phyloP scores from a whole-genome alignment of 2,113 vertebrate species.

The Indicator indicator region DNA sequence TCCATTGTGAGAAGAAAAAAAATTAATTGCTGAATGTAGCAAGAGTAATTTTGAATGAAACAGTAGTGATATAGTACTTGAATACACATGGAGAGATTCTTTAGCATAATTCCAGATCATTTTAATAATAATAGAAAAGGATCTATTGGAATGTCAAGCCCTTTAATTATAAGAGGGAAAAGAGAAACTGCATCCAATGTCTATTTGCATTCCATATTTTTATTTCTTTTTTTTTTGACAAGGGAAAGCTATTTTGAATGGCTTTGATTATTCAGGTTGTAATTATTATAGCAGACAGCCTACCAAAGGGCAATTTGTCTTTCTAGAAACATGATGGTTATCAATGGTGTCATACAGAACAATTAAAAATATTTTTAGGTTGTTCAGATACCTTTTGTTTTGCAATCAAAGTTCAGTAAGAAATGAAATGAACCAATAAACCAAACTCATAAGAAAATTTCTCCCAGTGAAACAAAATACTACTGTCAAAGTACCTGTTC shows the following conservation, averaged over 20 bases:
- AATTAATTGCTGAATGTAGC: not conserved
- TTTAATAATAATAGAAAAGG: conserved; percentile 18
- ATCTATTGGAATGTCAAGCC: not conserved
- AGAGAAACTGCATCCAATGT: not conserved
- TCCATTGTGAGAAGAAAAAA: not conserved
- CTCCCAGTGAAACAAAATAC: not conserved
- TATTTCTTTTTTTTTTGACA: conserved; percentile 12
- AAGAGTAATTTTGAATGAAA: not conserved
- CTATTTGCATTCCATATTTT: conserved; percentile 54
- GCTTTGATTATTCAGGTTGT: conserved; percentile 46
- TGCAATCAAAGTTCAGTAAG: not conserved
- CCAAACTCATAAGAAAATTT: not conserved
- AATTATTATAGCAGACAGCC: conserved; percentile 36
- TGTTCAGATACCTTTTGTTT: conserved; percentile 19
- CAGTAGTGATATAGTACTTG: not conserved
- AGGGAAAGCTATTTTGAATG: conserved; percentile 48
- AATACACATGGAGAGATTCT: not conserved
- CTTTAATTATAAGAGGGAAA: conserved; percentile 28
- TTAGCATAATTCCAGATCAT: not conserved
- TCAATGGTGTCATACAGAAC: conserved; percentile 27
- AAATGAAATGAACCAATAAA: conserved; percentile 37
- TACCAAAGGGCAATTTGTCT: conserved; percentile 61
- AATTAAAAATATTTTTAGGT: conserved; percentile 10
- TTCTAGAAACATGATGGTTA: conserved; percentile 56
- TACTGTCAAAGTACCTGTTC: not conserved